Percentiles rank a stretch among this genome's conserved stretches.
phyloP scores from a whole-genome alignment of 1,140 invertebrate species.

The Procambarus clarkii region DNA sequence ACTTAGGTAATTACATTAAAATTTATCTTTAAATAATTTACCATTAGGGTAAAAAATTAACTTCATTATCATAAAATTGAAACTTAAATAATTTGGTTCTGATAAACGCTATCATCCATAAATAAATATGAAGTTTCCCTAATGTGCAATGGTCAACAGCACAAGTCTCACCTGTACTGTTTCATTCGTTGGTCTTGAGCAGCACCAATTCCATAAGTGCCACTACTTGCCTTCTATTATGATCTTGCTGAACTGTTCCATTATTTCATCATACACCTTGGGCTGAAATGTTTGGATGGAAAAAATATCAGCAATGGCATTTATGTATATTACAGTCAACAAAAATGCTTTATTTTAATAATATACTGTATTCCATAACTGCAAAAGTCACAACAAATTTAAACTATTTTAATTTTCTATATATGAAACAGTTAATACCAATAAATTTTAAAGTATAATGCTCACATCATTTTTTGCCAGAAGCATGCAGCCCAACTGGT shows the following conservation, averaged over 20 bases:
- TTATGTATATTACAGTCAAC: neutral
- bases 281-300: slow-evolving; percentile 76
- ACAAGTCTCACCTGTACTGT: slow-evolving; percentile 80
- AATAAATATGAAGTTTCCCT: neutral
- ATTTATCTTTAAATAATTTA: no score
- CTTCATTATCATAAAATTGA: neutral
- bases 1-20: no score
- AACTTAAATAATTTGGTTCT: neutral
- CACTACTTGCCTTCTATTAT: slow-evolving; percentile 93
- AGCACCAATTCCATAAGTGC: slow-evolving; percentile 85
- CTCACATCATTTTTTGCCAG: slow-evolving; percentile 84
- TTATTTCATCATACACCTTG: slow-evolving; percentile 93
- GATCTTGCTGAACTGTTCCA: slow-evolving; percentile 98
- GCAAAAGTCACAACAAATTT: no score
- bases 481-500: slow-evolving; percentile 97
- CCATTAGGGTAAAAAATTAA: no score
- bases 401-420: no score
- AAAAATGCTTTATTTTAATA: neutral
- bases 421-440: neutral
- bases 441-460: neutral
- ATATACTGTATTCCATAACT: no score
- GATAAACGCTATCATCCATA: neutral
- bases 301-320: neutral
- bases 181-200: slow-evolving; percentile 75
- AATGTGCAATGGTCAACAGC: neutral